Evolutionary conservation across 2,888 invertebrate species (phyloP).

Genomic region (Sesamia inferens): DNA sequence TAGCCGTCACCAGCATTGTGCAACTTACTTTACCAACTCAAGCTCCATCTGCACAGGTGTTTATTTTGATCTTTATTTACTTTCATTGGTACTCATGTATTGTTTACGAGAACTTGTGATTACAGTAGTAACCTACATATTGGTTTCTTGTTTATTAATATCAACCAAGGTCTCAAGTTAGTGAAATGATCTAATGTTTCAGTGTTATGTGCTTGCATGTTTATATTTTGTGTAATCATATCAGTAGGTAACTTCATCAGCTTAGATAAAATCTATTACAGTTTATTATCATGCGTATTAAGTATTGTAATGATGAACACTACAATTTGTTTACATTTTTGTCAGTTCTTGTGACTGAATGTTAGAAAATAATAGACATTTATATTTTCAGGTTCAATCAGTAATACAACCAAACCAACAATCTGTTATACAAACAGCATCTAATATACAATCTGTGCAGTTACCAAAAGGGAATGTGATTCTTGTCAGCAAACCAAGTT

Average conservation of each 20-base stretch:
- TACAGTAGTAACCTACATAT: constrained; percentile 22
- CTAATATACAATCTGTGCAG: constrained; percentile 95
- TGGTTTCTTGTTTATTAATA: constrained; percentile 35
- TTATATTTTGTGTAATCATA: constrained; percentile 30
- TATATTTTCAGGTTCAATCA: constrained; percentile 94
- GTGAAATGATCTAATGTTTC: constrained; percentile 11
- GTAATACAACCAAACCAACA: constrained; percentile 99
- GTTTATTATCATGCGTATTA: constrained; percentile 8
- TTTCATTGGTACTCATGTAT: constrained; percentile 26
- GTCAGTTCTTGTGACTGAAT: neutral
- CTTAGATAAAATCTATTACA: constrained; percentile 7
- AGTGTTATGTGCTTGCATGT: constrained; percentile 19
- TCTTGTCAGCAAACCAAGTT: constrained; percentile 96
- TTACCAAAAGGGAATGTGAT: constrained; percentile 97
- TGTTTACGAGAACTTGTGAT: constrained; percentile 50
- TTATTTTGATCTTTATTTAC: constrained; percentile 70
- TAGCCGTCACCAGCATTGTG: constrained; percentile 94
- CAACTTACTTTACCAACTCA: constrained; percentile 94
- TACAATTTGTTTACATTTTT: constrained; percentile 31
- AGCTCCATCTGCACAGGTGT: constrained; percentile 92
- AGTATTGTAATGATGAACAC: neutral
- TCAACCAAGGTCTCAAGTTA: constrained; percentile 5
- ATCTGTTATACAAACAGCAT: constrained; percentile 98
- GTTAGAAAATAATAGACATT: constrained; percentile 39
- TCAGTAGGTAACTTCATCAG: constrained; percentile 25